Percentiles rank a stretch among this genome's conserved stretches.
Conservation (phyloP, 2,113 vertebrate species). For the Mustelus asterias region DNA sequence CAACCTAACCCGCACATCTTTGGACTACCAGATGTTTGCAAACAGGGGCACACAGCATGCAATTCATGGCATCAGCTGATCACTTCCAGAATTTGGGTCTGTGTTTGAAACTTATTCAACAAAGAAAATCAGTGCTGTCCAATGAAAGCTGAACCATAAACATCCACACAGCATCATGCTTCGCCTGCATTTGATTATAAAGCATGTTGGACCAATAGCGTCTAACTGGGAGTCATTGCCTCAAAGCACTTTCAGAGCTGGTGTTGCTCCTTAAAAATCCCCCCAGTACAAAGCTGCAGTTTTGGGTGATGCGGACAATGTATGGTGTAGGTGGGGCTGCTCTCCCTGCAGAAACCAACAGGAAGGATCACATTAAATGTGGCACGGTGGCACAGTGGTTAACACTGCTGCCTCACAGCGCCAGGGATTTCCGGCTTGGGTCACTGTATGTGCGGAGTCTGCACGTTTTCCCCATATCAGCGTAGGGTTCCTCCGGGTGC, state of each 20-base stretch:
- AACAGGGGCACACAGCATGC: too few species aligned
- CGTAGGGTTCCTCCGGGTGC: too few species aligned
- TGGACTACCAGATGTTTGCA: not conserved
- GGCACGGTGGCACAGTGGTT: too few species aligned
- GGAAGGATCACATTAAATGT: not conserved
- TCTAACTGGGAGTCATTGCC: not conserved
- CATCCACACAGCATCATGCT: too few species aligned
- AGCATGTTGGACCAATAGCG: too few species aligned
- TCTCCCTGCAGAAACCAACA: not conserved
- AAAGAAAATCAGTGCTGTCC: not conserved
- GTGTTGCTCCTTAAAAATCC: not conserved
- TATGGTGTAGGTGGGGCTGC: not conserved
- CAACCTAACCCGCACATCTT: too few species aligned
- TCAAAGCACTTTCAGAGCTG: not conserved
- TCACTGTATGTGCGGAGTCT: too few species aligned
- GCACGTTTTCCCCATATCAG: too few species aligned
- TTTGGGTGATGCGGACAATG: not conserved
- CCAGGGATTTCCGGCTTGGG: too few species aligned
- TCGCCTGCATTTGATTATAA: not conserved
- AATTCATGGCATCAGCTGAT: not conserved
- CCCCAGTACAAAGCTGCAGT: not conserved
- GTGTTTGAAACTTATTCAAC: not conserved
- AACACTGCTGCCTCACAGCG: too few species aligned
- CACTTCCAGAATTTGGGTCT: not conserved
- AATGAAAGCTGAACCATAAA: not conserved